Evolutionary conservation across 2,888 invertebrate species (phyloP).

Genomic region (Mimachlamys varia): DNA sequence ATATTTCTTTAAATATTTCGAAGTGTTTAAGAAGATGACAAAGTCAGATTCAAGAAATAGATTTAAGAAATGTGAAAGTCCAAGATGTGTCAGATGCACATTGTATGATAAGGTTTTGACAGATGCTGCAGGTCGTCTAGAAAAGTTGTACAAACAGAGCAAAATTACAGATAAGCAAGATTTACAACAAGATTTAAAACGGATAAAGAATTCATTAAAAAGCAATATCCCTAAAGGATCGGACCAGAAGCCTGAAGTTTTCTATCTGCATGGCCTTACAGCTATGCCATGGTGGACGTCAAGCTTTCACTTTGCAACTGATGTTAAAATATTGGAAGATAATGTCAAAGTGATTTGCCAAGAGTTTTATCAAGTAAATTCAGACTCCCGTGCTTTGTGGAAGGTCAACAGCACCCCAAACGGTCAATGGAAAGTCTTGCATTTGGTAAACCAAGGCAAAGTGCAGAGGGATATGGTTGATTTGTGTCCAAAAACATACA

Average conservation of each 20-base stretch:
- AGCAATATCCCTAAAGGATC: background rate
- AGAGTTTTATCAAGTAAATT: constrained; percentile 56
- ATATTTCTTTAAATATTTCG: background rate
- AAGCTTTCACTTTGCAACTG: constrained; percentile 43
- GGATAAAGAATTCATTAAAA: background rate
- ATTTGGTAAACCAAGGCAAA: constrained; percentile 76
- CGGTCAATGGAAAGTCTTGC: constrained; percentile 75
- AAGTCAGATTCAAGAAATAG: background rate
- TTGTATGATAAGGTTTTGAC: background rate
- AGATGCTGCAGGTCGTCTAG: background rate
- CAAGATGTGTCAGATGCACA: background rate
- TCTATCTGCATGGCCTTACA: constrained; percentile 53
- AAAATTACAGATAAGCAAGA: background rate
- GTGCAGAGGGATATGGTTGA: constrained; percentile 62
- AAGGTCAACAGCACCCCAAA: constrained; percentile 69
- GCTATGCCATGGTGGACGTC: constrained; percentile 52
- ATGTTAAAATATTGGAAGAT: constrained; percentile 46
- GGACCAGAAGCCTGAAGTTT: constrained; percentile 50
- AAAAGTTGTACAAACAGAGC: background rate
- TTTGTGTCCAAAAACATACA: constrained; percentile 71
- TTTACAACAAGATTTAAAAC: background rate
- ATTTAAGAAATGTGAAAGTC: background rate
- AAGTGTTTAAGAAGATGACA: background rate
- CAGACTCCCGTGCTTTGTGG: constrained; percentile 61
- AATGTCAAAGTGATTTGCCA: constrained; percentile 50